phyloP scores from a whole-genome alignment of 2,888 invertebrate species.

The Thalpophila matura region DNA sequence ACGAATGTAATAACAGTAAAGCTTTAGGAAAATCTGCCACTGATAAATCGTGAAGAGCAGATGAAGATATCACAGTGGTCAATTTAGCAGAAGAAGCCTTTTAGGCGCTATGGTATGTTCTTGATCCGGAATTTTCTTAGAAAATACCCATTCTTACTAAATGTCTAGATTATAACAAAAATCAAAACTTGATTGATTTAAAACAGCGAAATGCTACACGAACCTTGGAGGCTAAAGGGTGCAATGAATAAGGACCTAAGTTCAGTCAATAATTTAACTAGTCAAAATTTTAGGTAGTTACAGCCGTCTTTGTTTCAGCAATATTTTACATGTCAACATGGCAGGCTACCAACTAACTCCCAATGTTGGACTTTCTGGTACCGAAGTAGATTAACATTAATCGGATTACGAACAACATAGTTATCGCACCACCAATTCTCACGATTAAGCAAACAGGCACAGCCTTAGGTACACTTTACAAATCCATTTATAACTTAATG shows the following conservation, averaged over 20 bases:
- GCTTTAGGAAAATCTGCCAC: slow-evolving; percentile 4
- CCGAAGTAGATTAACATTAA: slow-evolving; percentile 52
- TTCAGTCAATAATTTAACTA: slow-evolving; percentile 20
- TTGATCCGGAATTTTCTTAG: neutral
- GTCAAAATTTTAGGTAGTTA: slow-evolving; percentile 18
- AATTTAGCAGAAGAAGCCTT: slow-evolving; percentile 24
- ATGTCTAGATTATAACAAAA: neutral
- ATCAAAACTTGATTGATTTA: neutral
- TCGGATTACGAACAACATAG: slow-evolving; percentile 64
- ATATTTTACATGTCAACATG: slow-evolving; percentile 47
- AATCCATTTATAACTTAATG: slow-evolving; percentile 74
- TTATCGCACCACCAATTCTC: slow-evolving; percentile 59
- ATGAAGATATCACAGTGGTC: slow-evolving; percentile 28
- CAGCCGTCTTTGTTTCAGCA: slow-evolving; percentile 22
- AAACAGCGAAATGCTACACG: neutral
- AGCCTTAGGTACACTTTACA: slow-evolving; percentile 62
- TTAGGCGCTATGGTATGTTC: slow-evolving; percentile 4
- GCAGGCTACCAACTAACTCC: slow-evolving; percentile 36
- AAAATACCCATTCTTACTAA: neutral
- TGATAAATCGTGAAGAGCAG: slow-evolving; percentile 32
- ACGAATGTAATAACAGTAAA: slow-evolving; percentile 40
- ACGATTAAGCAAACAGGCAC: slow-evolving; percentile 59
- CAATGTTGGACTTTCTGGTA: slow-evolving; percentile 36
- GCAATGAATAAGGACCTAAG: slow-evolving; percentile 9
- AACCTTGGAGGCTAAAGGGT: slow-evolving; percentile 16